phyloP scores from a whole-genome alignment of 1,140 invertebrate genomes.

The Calosoma granatense region DNA sequence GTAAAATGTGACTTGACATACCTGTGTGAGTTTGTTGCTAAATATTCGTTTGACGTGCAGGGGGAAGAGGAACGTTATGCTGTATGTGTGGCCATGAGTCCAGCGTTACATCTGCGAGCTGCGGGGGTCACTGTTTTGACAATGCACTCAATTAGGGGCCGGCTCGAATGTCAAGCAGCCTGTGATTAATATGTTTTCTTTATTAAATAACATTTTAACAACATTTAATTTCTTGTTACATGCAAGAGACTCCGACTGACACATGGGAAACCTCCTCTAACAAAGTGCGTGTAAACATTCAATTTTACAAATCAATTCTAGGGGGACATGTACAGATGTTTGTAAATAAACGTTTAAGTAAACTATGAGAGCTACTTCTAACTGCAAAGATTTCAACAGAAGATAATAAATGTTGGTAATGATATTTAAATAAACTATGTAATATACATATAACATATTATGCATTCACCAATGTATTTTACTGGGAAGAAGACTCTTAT shows the following conservation, averaged over 20 bases:
- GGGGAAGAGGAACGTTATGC: neutral
- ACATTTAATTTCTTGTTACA: conserved; percentile 4
- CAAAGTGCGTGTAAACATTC: neutral
- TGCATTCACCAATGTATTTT: too few relatives aligned
- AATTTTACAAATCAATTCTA: neutral
- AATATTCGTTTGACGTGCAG: too few relatives aligned
- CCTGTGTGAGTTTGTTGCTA: too few relatives aligned
- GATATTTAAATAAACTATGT: too few relatives aligned
- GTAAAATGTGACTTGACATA: too few relatives aligned
- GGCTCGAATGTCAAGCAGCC: neutral
- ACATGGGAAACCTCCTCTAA: neutral
- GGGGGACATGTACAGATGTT: neutral
- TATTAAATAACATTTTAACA: conserved; percentile 6
- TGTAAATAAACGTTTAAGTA: neutral
- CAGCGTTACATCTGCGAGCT: neutral
- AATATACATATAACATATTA: too few relatives aligned
- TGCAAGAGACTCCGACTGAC: neutral
- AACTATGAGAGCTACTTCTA: too few relatives aligned
- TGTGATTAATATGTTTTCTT: conserved; percentile 7
- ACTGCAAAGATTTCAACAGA: too few relatives aligned
- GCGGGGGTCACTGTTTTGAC: conserved; percentile 5
- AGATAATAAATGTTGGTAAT: too few relatives aligned
- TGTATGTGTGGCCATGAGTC: neutral
- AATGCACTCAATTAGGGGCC: conserved; percentile 2
- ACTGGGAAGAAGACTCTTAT: too few relatives aligned